Evolutionary conservation across 2,888 invertebrate species (phyloP).

Genomic region (Nemotelus pantherinus): DNA sequence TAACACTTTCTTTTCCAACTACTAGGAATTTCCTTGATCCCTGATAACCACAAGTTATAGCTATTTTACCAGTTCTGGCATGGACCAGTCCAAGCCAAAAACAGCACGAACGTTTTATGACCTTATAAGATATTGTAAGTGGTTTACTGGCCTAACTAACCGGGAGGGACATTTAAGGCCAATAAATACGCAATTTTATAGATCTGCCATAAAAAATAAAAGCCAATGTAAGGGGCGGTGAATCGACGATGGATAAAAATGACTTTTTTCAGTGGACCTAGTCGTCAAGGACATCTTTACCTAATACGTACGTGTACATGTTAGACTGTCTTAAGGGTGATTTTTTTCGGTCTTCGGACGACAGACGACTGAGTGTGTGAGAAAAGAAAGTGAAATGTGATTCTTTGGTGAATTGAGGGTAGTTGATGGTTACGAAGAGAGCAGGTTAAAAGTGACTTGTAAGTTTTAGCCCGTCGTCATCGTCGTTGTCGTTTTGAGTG

Average conservation of each 20-base stretch:
- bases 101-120: slow-evolving; percentile 33
- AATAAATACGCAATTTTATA: slow-evolving; percentile 56
- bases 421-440: slow-evolving; percentile 25
- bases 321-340: neutral
- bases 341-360: neutral
- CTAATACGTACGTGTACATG: neutral
- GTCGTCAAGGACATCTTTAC: slow-evolving; percentile 21
- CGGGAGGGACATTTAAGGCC: slow-evolving; percentile 54
- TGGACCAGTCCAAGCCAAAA: too few relatives aligned
- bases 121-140: slow-evolving; percentile 50
- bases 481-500: slow-evolving; percentile 7
- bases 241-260: slow-evolving; percentile 48
- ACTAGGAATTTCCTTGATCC: slow-evolving; percentile 10
- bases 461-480: neutral
- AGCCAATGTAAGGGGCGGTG: slow-evolving; percentile 32
- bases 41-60: neutral
- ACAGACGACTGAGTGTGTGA: neutral
- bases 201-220: slow-evolving; percentile 50
- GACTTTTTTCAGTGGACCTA: slow-evolving; percentile 17
- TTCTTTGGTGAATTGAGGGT: slow-evolving; percentile 23
- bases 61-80: neutral
- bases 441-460: slow-evolving; percentile 29
- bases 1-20: slow-evolving; percentile 41
- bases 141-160: slow-evolving; percentile 49
- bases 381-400: neutral